These are phyloP conservation scores for Cantharis nigra DNA, from an alignment of 2,888 invertebrate genomes.

Conservation along the genomic window DNA sequence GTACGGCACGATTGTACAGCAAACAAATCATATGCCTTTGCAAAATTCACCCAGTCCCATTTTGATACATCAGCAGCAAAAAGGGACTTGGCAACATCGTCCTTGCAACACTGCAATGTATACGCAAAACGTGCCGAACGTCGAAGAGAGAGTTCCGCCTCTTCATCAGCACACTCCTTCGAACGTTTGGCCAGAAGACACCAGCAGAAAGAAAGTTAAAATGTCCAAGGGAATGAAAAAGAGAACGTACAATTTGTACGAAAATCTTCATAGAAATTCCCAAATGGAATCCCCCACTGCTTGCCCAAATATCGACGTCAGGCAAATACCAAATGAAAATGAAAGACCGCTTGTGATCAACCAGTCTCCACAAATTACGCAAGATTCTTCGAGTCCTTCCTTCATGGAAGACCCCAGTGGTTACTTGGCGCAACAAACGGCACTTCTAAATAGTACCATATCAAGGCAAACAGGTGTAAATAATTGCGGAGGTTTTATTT, in stretches of 20 bases:
- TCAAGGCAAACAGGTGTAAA: constrained; percentile 63
- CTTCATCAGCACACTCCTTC: constrained; percentile 70
- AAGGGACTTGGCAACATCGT: constrained; percentile 45
- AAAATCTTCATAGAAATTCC: constrained; percentile 44
- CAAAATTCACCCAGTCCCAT: constrained; percentile 11
- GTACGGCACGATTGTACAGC: constrained; percentile 33
- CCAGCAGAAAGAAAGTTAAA: constrained; percentile 63
- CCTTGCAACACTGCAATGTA: constrained; percentile 42
- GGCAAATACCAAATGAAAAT: constrained; percentile 59
- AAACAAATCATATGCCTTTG: constrained; percentile 14
- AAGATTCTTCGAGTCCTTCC: constrained; percentile 64
- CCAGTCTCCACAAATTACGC: constrained; percentile 45
- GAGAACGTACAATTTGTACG: constrained; percentile 57
- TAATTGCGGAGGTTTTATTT: constrained; percentile 47
- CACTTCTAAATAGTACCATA: constrained; percentile 81
- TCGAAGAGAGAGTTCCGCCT: constrained; percentile 74
- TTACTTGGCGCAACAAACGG: constrained; percentile 89
- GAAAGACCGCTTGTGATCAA: constrained; percentile 48
- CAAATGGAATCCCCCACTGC: constrained; percentile 46
- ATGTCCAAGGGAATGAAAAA: constrained; percentile 61
- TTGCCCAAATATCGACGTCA: constrained; percentile 65
- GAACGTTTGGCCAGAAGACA: constrained; percentile 61
- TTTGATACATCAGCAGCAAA: constrained; percentile 42
- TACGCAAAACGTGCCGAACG: constrained; percentile 55
- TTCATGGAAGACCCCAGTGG: constrained; percentile 92